Percentiles rank a stretch among this genome's conserved stretches.
Conservation (phyloP, 92 coral and sea anemone genomes). For the Heteractis magnifica region DNA sequence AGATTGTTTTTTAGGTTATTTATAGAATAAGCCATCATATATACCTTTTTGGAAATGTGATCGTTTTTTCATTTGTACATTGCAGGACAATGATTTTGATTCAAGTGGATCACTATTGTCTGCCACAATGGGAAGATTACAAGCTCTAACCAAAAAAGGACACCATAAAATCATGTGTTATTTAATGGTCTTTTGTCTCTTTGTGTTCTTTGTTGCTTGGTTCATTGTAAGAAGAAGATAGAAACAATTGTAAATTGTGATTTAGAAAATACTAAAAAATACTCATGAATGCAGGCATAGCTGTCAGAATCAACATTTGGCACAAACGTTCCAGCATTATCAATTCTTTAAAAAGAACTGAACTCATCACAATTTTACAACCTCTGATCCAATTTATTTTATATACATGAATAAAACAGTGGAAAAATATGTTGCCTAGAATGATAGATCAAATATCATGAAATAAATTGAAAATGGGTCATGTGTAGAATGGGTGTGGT, state of each 20-base stretch:
- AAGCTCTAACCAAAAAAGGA: conserved; percentile 92
- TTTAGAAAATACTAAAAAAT: background rate
- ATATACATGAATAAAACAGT: too few relatives aligned
- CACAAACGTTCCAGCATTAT: too few relatives aligned
- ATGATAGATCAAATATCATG: background rate
- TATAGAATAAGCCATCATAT: too few relatives aligned
- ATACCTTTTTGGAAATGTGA: background rate
- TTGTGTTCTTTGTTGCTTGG: conserved; percentile 94
- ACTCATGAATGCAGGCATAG: background rate
- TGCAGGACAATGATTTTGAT: conserved; percentile 96
- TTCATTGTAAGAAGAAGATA: conserved; percentile 75
- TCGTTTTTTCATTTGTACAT: background rate
- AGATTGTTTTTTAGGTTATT: too few relatives aligned
- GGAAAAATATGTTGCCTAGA: too few relatives aligned
- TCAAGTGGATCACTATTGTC: conserved; percentile 79
- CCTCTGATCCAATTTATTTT: too few relatives aligned
- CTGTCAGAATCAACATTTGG: too few relatives aligned
- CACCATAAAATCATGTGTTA: conserved; percentile 96
- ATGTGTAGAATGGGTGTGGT: too few relatives aligned
- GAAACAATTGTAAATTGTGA: background rate
- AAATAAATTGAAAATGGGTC: background rate
- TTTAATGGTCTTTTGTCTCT: conserved; percentile 75
- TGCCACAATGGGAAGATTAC: conserved; percentile 85
- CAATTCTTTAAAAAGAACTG: too few relatives aligned
- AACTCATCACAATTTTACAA: too few relatives aligned